Base-by-base conservation (phyloP, 1,140 invertebrate genomes). In the Drosophila prosaltans region DNA sequence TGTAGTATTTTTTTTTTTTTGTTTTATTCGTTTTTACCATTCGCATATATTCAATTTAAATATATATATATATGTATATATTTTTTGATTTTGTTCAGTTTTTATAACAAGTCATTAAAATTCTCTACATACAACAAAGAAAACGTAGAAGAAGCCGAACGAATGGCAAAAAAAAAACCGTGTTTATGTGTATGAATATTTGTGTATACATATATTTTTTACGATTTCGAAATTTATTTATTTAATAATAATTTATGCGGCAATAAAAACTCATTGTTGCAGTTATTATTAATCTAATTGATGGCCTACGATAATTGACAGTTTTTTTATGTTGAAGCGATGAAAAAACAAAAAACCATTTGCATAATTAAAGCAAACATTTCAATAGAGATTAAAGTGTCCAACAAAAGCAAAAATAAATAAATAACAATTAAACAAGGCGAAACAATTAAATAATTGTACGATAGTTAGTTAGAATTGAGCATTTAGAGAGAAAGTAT, bases 231-330 rank as follows among this genome's bases (percentile, higher is more conserved):
- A 70, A 51, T 51, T 51, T 65, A 81, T 75, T 67, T 80, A 80
- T 80, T 80, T 78, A 83, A 84, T 75, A 79, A 67, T 84, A 77
- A 80, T 83, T 80, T 69, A 70, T 84, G 81, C 54, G 55, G 64
- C 69, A 59, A 77, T 84, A 71, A 83, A 83, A 83, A 16, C 65
- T 57, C 69, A 76, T 67, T 83, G 72, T 61, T 58, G 65, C 45
- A 75, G 72, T 57, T 55, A 61, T 78, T 74, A 62, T 80, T 75
- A 69, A 80, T 73, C 84, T 80, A 77, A 83, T 82, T 76, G 66
- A 83, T 79, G 62, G 45, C 55, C 55, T 41, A 64, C 41, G 43
- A 63, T 73, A 73, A 73, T 69, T 74, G 67, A 60, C 55, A 59
- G 60, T 41, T 62, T 62, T 62, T 62, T 62, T 59, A 62, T 62